Percentiles rank a stretch among this genome's conserved stretches.
Conservation (phyloP, 1,140 invertebrate genomes). For the Drosophila persimilis region DNA sequence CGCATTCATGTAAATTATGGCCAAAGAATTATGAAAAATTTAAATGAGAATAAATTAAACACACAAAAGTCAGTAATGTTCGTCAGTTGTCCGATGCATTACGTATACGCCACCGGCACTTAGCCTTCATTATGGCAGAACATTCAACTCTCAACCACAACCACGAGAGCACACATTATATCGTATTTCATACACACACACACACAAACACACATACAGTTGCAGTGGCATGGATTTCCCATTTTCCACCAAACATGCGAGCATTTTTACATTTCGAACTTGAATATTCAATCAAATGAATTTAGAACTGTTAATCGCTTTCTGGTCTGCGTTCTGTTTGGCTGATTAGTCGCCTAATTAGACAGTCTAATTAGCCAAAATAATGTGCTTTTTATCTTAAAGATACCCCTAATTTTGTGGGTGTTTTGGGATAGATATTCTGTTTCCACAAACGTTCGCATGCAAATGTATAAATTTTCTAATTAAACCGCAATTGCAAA, state of each 20-base stretch:
- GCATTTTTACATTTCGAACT: background rate
- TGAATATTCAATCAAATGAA: conserved; percentile 6
- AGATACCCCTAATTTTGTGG: too few relatives aligned
- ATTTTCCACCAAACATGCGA: conserved; percentile 1
- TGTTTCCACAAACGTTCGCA: too few relatives aligned
- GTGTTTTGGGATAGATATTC: too few relatives aligned
- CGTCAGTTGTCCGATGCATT: conserved; percentile 38
- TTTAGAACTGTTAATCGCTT: background rate
- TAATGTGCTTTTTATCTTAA: background rate
- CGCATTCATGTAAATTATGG: conserved; percentile 20
- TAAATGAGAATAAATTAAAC: conserved; percentile 32
- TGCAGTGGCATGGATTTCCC: too few relatives aligned
- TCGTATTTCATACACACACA: too few relatives aligned
- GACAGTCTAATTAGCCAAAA: background rate
- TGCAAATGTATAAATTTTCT: background rate
- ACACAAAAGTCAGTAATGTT: background rate
- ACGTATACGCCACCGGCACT: conserved; percentile 49
- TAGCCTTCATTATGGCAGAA: conserved; percentile 32
- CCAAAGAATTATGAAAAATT: conserved; percentile 34
- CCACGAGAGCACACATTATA: conserved; percentile 15
- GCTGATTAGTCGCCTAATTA: conserved; percentile 16
- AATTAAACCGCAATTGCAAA: conserved; percentile 34
- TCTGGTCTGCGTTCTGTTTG: background rate
- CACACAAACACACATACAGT: too few relatives aligned
- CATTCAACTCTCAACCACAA: conserved; percentile 3